Conservation (phyloP, 2,797 vertebrate species). For the Coregonus sp. region DNA sequence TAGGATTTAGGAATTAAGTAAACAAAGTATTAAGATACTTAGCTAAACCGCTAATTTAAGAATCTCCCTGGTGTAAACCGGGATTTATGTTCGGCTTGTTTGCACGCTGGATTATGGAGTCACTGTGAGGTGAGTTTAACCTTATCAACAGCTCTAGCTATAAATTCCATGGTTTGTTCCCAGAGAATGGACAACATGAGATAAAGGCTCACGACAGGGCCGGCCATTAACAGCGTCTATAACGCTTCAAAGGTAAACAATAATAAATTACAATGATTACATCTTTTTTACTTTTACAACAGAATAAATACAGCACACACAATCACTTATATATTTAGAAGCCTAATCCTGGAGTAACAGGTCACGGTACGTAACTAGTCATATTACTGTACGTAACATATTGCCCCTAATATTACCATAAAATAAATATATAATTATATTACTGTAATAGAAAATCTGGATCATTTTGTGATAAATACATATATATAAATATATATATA, state of each 20-base stretch:
- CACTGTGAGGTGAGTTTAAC: constrained; percentile 85
- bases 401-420: too few relatives aligned
- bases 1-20: constrained; percentile 59
- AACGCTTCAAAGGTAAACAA: too few relatives aligned
- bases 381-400: too few relatives aligned
- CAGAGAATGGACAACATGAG: too few relatives aligned
- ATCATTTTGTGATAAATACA: neutral
- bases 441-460: neutral
- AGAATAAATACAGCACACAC: too few relatives aligned
- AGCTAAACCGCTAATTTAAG: constrained; percentile 80
- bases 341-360: too few relatives aligned
- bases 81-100: constrained; percentile 81
- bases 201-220: too few relatives aligned
- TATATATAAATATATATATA: neutral
- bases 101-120: constrained; percentile 82
- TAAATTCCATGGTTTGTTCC: constrained; percentile 51
- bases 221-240: too few relatives aligned
- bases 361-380: too few relatives aligned
- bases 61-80: constrained; percentile 83
- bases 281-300: too few relatives aligned
- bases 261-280: too few relatives aligned
- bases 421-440: neutral
- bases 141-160: constrained; percentile 65
- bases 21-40: constrained; percentile 67
- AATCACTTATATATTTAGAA: too few relatives aligned